Base-by-base conservation (phyloP, 2,888 invertebrate species). In the Andrena bucephala region DNA sequence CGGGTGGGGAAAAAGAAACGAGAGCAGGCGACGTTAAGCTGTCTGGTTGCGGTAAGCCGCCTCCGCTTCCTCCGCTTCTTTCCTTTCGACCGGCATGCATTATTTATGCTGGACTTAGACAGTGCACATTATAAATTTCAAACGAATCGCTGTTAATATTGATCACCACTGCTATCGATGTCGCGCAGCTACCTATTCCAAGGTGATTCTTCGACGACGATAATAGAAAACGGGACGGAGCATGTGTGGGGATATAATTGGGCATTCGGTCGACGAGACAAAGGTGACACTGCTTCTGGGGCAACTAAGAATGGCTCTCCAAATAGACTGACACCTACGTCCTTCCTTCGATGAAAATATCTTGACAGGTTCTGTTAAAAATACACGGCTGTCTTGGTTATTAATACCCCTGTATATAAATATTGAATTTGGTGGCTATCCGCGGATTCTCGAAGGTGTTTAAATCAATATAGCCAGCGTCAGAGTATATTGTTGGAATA, bases 111-210 rank as follows among this genome's bases (percentile, higher is more conserved):
- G 6, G 27, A 60, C 20, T 70, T 67, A 62, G 66, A 48, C 42
- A 16, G 33, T 24, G 10, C 10, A 63, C 66, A 83, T 78, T 75
- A 78, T 72, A 78, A 84, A 84, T 78, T 78, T 78, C 71, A 33
- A 59, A 65, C 7, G 57, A 33, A 62, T 68, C 77, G 27, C 36
- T 52, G 65, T 73, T 77, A 73, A 83, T 65, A 70, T 33, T 16
- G 48, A 74, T 63, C 29, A 20, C 6, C 6, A 27, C 20, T 20
- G 29, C 16, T 50, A 6, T 60, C 50, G 77, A 77, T 62, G 54
- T 42, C 42, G 6, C 4, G 16, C 13, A 8, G 13, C 6, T 31
- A 20, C 27, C 69, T 69, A 68, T 78, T 54, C 36, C 48, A 5
- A 2, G 2, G 6, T 20, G 24, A 66, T 36, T 33, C 27, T 62